A percentile compares a stretch with the other conserved stretches of the same genome.
These are phyloP conservation scores for Haemorhous mexicanus DNA, from an alignment of 2,113 vertebrate species.

Conservation along the genomic window DNA sequence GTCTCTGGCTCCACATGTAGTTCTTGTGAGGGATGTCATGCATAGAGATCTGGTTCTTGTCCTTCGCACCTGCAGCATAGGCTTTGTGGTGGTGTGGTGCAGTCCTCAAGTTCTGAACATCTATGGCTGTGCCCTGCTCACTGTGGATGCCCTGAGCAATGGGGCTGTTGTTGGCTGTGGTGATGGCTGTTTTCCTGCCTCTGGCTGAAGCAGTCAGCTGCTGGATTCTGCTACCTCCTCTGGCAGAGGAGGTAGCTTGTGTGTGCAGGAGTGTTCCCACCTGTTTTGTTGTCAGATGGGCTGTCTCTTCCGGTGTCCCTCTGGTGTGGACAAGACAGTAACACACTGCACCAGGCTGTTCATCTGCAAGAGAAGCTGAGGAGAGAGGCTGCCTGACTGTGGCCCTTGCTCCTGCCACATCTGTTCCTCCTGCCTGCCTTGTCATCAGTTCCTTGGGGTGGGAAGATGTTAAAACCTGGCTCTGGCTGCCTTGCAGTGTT, in stretches of 20 bases:
- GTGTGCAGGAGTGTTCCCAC: neutral
- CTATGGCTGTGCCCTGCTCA: neutral
- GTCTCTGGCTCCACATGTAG: neutral
- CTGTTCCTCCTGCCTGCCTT: neutral
- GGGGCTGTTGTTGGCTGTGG: neutral
- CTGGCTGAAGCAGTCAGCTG: neutral
- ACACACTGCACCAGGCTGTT: neutral
- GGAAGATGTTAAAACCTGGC: too few relatives aligned
- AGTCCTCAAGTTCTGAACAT: neutral
- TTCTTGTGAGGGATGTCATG: neutral
- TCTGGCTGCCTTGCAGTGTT: too few relatives aligned
- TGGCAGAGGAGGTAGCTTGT: neutral
- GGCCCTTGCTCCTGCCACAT: neutral
- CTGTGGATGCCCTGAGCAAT: neutral
- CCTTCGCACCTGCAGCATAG: accelerated
- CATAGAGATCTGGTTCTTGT: neutral
- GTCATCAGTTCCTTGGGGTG: neutral
- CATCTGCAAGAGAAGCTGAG: neutral
- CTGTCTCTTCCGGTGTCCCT: neutral
- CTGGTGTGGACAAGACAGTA: neutral
- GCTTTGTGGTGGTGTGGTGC: neutral
- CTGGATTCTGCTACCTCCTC: neutral
- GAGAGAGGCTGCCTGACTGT: neutral
- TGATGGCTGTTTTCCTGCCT: neutral
- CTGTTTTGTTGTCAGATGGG: neutral